Conservation (phyloP, 1,140 invertebrate genomes). For the Leptestheria dahalacensis region DNA sequence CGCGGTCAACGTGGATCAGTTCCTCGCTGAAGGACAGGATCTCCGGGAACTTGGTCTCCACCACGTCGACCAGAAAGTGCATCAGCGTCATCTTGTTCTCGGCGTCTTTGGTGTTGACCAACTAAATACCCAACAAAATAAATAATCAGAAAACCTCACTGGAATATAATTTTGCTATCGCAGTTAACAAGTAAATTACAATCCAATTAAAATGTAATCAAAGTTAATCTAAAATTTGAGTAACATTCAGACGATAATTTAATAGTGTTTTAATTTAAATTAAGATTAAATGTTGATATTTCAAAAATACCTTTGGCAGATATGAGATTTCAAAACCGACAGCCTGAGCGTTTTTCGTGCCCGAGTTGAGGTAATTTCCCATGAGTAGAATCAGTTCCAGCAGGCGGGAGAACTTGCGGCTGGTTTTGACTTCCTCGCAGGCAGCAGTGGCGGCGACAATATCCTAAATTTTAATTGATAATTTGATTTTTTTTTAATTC, state of each 20-base stretch:
- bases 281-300: background rate
- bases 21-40: constrained; percentile 70
- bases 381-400: constrained; percentile 77
- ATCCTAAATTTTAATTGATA: constrained; percentile 38
- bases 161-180: background rate
- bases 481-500: too few relatives aligned
- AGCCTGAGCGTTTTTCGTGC: constrained; percentile 80
- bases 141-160: background rate
- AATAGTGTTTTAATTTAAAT: background rate
- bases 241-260: too few relatives aligned
- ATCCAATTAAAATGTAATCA: too few relatives aligned
- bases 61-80: constrained; percentile 77
- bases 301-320: constrained; percentile 63
- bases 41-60: constrained; percentile 78
- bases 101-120: constrained; percentile 83
- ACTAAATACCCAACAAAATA: constrained; percentile 31
- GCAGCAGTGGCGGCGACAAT: constrained; percentile 88
- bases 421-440: constrained; percentile 83
- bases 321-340: constrained; percentile 95
- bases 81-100: constrained; percentile 85
- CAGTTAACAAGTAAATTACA: background rate
- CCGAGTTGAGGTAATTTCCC: constrained; percentile 91
- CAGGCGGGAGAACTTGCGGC: constrained; percentile 76
- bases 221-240: too few relatives aligned
- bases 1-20: constrained; percentile 65